Evolutionary conservation across 2,113 vertebrate genomes (phyloP).

Genomic region (Tyrannus savana): DNA sequence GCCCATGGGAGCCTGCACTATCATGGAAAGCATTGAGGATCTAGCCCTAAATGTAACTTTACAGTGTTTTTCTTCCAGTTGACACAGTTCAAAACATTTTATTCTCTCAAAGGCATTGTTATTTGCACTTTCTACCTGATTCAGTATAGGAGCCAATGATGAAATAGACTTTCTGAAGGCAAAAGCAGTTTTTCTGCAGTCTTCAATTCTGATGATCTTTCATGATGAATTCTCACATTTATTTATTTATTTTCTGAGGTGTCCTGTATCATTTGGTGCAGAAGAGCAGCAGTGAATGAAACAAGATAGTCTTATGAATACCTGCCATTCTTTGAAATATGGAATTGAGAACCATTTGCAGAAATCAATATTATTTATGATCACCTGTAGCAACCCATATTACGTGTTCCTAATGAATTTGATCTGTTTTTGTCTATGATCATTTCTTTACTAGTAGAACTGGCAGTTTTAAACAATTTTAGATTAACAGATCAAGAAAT

Average conservation of each 20-base stretch:
- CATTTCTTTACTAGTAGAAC: background rate
- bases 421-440: background rate
- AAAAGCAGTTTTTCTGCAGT: background rate
- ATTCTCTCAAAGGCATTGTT: background rate
- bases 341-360: background rate
- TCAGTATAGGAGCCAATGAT: background rate
- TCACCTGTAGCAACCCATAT: background rate
- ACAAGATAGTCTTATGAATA: background rate
- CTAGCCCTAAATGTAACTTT: background rate
- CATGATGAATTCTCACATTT: background rate
- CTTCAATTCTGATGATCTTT: background rate
- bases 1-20: background rate
- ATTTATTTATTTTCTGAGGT: background rate
- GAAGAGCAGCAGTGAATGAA: background rate
- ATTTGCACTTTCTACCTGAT: background rate
- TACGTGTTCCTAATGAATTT: background rate
- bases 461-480: slow-evolving; percentile 35
- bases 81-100: background rate
- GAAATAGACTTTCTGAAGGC: background rate
- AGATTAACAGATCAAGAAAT: slow-evolving; percentile 49
- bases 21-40: background rate
- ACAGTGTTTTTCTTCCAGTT: background rate
- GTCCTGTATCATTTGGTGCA: background rate
- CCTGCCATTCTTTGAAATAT: background rate
- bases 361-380: slow-evolving; percentile 16